These are phyloP conservation scores for Megalopta genalis DNA, from an alignment of 1,140 invertebrate species.

Conservation along the genomic window DNA sequence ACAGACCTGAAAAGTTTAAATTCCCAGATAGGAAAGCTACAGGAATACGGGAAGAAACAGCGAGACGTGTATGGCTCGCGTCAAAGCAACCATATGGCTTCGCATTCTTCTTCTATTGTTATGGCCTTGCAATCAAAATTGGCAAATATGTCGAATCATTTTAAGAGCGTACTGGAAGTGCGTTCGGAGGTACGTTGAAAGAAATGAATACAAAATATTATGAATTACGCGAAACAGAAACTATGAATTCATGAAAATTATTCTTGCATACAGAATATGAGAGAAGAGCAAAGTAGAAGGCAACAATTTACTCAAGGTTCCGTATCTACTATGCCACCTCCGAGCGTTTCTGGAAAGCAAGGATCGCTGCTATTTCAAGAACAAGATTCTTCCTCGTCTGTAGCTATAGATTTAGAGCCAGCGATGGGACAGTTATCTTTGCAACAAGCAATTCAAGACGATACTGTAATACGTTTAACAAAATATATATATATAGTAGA, in stretches of 20 bases:
- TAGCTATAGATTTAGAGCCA: constrained; percentile 88
- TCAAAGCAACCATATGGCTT: constrained; percentile 91
- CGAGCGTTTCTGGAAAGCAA: constrained; percentile 85
- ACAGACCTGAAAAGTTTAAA: constrained; percentile 97
- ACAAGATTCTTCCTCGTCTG: constrained; percentile 83
- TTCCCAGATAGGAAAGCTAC: constrained; percentile 95
- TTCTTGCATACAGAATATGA: constrained; percentile 89
- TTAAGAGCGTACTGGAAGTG: constrained; percentile 93
- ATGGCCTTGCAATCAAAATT: constrained; percentile 96
- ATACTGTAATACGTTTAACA: constrained; percentile 80
- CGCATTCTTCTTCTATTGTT: constrained; percentile 97
- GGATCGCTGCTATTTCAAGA: constrained; percentile 84
- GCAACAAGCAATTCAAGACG: constrained; percentile 89
- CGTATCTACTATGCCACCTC: constrained; percentile 86
- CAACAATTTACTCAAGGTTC: constrained; percentile 95
- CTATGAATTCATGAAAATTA: neutral
- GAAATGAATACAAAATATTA: neutral
- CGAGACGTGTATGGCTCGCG: constrained; percentile 79
- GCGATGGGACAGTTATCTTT: constrained; percentile 78
- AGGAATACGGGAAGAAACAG: constrained; percentile 88
- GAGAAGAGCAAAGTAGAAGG: constrained; percentile 94
- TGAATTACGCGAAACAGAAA: constrained; percentile 5
- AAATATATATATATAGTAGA: neutral
- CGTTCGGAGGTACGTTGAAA: constrained; percentile 85
- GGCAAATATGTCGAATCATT: constrained; percentile 97